Evolutionary conservation across 2,113 vertebrate genomes (phyloP).

Genomic region (Pleuronectes platessa): DNA sequence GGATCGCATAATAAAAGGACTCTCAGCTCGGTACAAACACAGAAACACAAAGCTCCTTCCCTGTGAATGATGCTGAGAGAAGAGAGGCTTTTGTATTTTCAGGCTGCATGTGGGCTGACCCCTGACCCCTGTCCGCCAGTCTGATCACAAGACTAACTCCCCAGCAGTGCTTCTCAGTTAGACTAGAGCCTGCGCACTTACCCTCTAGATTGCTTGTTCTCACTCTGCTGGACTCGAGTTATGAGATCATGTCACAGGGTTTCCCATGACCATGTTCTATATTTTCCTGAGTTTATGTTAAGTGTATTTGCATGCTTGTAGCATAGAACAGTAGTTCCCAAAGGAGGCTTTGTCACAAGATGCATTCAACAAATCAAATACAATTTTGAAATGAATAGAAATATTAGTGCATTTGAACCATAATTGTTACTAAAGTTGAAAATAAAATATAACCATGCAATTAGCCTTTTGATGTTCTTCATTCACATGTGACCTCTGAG

Average conservation of each 20-base stretch:
- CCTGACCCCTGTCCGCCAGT: slow-evolving; percentile 55
- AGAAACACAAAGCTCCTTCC: slow-evolving; percentile 58
- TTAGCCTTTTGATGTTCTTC: too few species aligned
- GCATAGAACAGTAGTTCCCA: background rate
- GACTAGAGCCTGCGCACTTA: slow-evolving; percentile 16
- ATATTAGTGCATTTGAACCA: too few species aligned
- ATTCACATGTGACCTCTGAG: too few species aligned
- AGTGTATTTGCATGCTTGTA: slow-evolving; percentile 18
- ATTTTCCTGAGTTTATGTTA: background rate
- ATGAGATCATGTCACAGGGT: slow-evolving; percentile 11
- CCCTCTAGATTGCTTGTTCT: background rate
- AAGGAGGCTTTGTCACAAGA: background rate
- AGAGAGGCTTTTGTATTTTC: slow-evolving; percentile 75
- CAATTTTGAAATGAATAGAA: background rate
- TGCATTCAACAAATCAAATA: background rate
- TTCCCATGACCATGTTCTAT: background rate
- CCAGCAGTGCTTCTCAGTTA: slow-evolving; percentile 45
- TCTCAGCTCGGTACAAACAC: slow-evolving; percentile 63
- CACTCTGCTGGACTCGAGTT: background rate
- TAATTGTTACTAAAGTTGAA: too few species aligned
- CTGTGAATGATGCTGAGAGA: slow-evolving; percentile 66
- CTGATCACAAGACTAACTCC: slow-evolving; percentile 74
- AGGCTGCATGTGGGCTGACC: slow-evolving; percentile 73
- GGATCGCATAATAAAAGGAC: slow-evolving; percentile 79
- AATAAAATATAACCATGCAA: too few species aligned